Base-by-base conservation (phyloP, 2,888 invertebrate species). In the Parnassius apollo region DNA sequence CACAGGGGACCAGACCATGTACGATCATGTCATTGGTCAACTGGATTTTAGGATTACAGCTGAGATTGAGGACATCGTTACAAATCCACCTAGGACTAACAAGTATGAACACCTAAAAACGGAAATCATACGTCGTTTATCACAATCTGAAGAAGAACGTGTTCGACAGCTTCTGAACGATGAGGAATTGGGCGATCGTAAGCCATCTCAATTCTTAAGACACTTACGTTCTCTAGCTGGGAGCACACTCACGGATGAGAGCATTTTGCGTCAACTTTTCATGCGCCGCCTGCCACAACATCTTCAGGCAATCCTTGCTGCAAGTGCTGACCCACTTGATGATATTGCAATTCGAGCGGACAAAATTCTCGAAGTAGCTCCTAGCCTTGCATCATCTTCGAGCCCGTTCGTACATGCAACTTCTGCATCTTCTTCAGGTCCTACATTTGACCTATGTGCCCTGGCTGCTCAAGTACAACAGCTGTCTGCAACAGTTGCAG, bases 161-260 rank as follows among this genome's bases (percentile, higher is more conserved):
- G 35, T 52, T 13, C 22, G 57, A 11, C 60, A 60, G 25, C 55
- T 66, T 9, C n/a, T 66, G 7, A 18, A 35, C 42, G 61, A 55
- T 12, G 64, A 64, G 22, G 60, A 64, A 57, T 13, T 64, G 13
- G 63, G 63, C 25, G 61, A 66, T 55, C 25, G 63, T 12, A 59
- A 54, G 46, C 64, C 66, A 9, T 46, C 61, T 11, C 53, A 52
- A 4, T 64, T 66, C 42, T 61, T 64, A 8, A n/a, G 64, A 10
- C 64, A 66, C 48, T 57, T 66, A n/a, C 52, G 61, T 3, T 64
- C 61, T 12, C 57, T 64, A 3, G 64, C 66, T 12, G 61, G 64
- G 11, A 49, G 42, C 42, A 52, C 42, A 25, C 25, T 25, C 25
- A 25, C 25, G 25, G 25, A 25, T 25, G 25, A 25, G 25, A 25